Conservation (phyloP, 2,888 invertebrate genomes). For the Subacronicta megacephala region DNA sequence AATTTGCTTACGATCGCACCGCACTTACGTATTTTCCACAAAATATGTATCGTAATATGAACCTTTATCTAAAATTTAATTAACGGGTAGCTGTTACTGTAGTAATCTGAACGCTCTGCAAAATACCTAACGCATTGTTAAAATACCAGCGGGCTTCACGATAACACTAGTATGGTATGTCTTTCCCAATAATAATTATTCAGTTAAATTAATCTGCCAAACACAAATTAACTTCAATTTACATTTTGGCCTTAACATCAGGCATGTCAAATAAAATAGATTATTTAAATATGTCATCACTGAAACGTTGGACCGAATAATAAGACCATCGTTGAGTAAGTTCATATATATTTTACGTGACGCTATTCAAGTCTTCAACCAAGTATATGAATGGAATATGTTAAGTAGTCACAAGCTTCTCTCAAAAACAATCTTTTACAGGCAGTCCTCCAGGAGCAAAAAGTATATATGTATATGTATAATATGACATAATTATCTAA, state of each 20-base stretch:
- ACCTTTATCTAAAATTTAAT: slow-evolving; percentile 9
- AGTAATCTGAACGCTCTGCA: slow-evolving; percentile 9
- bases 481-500: too few relatives aligned
- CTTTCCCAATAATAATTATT: slow-evolving; percentile 27
- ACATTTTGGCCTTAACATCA: slow-evolving; percentile 31
- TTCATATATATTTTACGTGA: slow-evolving; percentile 18
- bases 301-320: background rate
- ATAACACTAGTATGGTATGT: slow-evolving; percentile 13
- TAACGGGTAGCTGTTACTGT: slow-evolving; percentile 13
- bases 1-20: background rate
- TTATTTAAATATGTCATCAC: slow-evolving; percentile 18
- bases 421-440: slow-evolving; percentile 20
- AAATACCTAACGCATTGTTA: slow-evolving; percentile 1
- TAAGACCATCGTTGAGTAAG: slow-evolving; percentile 7
- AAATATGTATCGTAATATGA: slow-evolving; percentile 10
- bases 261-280: slow-evolving; percentile 27
- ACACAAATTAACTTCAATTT: slow-evolving; percentile 36
- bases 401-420: too few relatives aligned
- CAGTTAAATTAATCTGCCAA: slow-evolving; percentile 36
- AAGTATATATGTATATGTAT: too few relatives aligned
- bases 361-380: slow-evolving; percentile 45
- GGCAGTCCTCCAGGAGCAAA: slow-evolving; percentile 1
- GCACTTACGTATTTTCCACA: slow-evolving; percentile 10
- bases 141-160: slow-evolving; percentile 11
- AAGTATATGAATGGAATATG: too few relatives aligned